A percentile compares a stretch with the other conserved stretches of the same genome.
Evolutionary conservation across 2,888 invertebrate species (phyloP).

Genomic region (Lagria hirta): DNA sequence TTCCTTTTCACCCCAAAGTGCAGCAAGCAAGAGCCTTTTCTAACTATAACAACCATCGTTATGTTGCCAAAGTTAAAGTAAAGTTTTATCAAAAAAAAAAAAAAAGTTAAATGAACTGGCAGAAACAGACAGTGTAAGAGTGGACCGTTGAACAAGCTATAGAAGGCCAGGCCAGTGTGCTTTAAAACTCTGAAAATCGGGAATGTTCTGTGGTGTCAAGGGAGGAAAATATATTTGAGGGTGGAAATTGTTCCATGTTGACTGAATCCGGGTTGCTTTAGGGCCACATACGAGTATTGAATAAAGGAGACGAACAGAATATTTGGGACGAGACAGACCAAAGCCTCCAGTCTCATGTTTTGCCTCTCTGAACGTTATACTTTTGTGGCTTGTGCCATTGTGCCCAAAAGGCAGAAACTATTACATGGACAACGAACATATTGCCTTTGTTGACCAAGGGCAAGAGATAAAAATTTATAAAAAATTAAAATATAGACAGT

Average conservation of each 20-base stretch:
- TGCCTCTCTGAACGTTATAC: constrained; percentile 30
- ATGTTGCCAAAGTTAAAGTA: constrained; percentile 39
- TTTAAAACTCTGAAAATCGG: too few relatives aligned
- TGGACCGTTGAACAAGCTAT: constrained; percentile 1
- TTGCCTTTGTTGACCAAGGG: too few relatives aligned
- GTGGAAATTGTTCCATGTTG: constrained; percentile 38
- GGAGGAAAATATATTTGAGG: constrained; percentile 31
- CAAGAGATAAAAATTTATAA: too few relatives aligned
- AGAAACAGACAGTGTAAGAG: constrained; percentile 33
- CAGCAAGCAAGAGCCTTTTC: too few relatives aligned
- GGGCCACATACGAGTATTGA: constrained; percentile 34
- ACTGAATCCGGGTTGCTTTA: constrained; percentile 38
- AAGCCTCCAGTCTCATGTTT: constrained; percentile 35
- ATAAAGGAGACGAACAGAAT: constrained; percentile 36
- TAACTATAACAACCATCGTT: constrained; percentile 41
- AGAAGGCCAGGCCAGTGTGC: constrained; percentile 11
- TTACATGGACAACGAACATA: too few relatives aligned
- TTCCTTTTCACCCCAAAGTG: too few relatives aligned
- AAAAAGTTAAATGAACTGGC: constrained; percentile 46
- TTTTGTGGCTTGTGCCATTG: constrained; percentile 28
- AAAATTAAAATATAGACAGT: too few relatives aligned
- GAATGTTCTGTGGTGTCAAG: constrained; percentile 25
- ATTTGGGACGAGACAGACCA: constrained; percentile 31
- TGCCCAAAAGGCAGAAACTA: too few relatives aligned
- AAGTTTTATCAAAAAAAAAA: constrained; percentile 45